These are phyloP conservation scores for Dromaius novaehollandiae DNA, from an alignment of 2,113 vertebrate genomes.

Conservation along the genomic window DNA sequence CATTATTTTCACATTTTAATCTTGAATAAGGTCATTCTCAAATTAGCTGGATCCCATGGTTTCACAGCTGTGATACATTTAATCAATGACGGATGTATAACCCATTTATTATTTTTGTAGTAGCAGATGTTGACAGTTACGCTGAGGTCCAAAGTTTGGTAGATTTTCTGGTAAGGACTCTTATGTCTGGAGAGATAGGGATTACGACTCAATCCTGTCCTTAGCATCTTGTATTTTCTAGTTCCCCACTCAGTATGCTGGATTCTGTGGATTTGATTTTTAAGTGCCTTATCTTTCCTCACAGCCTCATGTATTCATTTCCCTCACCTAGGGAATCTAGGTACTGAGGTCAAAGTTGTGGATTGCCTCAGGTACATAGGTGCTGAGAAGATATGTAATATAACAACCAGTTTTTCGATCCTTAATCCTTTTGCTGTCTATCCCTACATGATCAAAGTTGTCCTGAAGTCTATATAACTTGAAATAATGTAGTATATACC, in stretches of 20 bases:
- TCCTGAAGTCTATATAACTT: not conserved
- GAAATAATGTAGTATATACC: not conserved
- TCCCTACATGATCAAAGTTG: not conserved
- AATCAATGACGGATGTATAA: not conserved
- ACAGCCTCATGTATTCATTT: too few relatives aligned
- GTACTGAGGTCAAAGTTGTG: not conserved
- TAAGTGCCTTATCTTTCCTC: not conserved
- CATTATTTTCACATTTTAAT: slow-evolving; percentile 53
- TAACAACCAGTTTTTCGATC: not conserved
- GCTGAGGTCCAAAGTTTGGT: not conserved
- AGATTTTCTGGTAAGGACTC: not conserved
- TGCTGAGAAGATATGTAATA: not conserved
- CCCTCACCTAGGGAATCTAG: not conserved
- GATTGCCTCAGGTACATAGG: not conserved
- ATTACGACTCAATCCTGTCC: not conserved
- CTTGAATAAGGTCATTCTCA: slow-evolving; percentile 34
- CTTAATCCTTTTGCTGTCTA: not conserved
- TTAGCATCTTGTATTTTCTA: not conserved
- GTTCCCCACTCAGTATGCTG: not conserved
- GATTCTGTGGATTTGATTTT: not conserved
- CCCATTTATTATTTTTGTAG: not conserved
- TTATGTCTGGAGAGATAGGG: not conserved
- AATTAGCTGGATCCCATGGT: slow-evolving; percentile 10
- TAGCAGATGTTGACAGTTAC: not conserved
- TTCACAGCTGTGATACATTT: slow-evolving; percentile 16